These are phyloP conservation scores for Blastobasis lacticolella DNA, from an alignment of 2,888 invertebrate genomes.

Conservation along the genomic window DNA sequence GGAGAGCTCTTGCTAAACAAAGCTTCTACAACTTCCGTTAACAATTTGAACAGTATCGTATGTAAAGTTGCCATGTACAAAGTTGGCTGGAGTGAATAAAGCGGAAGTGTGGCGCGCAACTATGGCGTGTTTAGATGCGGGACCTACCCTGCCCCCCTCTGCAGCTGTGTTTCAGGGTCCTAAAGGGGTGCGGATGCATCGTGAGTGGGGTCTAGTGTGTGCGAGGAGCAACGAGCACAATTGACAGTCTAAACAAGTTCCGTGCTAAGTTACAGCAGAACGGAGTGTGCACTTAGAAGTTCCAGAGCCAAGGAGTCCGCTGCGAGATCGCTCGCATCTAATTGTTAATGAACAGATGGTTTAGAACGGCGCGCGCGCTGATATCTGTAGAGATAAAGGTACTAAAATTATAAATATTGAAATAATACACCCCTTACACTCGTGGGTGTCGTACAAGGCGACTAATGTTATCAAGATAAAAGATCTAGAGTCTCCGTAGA, in stretches of 20 bases:
- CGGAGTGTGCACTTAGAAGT: neutral
- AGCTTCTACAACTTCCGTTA: conserved; percentile 5
- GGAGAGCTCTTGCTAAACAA: conserved; percentile 8
- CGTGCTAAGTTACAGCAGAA: conserved; percentile 28
- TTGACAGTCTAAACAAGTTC: conserved; percentile 46
- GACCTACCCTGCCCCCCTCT: neutral
- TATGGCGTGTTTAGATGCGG: neutral
- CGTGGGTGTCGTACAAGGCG: no score
- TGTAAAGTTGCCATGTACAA: conserved; percentile 14
- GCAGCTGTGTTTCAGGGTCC: neutral
- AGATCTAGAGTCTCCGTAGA: no score
- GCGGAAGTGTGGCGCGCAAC: conserved; percentile 22
- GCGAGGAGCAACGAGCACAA: conserved; percentile 21
- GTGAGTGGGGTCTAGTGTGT: neutral
- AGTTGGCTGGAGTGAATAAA: conserved; percentile 31
- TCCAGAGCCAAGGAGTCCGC: no score
- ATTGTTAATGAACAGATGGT: no score
- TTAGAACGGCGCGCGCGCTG: no score
- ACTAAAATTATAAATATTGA: no score
- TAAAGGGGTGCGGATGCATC: neutral
- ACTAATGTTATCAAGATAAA: no score
- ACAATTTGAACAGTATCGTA: conserved; percentile 7
- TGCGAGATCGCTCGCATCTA: no score
- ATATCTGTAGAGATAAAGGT: no score
- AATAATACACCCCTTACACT: no score